Evolutionary conservation across 2,113 vertebrate species (phyloP), one percentile per base, ranked within the genome.

Genomic region (Gulo gulo): DNA sequence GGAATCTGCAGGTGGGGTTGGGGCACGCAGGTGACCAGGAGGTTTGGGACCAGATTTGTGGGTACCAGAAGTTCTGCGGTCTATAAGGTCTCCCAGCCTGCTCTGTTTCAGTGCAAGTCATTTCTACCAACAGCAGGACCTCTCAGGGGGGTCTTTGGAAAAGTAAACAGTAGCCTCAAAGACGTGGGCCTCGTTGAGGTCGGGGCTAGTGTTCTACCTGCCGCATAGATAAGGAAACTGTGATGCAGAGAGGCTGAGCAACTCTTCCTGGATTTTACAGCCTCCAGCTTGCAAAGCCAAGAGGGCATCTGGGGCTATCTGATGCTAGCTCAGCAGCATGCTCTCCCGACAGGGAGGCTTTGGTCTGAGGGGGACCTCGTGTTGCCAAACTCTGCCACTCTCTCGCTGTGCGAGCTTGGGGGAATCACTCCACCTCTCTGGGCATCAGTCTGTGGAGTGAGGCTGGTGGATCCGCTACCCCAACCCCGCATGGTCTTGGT

Each of bases 161-260:
- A 45, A 31, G 21, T 45, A 21, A 74, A 36, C 82, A 65, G 50
- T 15, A 21, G 52, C 36, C 36, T 59, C 59, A 61, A 61, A 61
- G 59, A 11, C 7, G 1, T 20, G 4, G 7, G 52, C 0, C 0
- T 57, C n/a, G n/a, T 67, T 2, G 29, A 59, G 21, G 12, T 39
- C 4, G 50, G 59, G 24, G 26, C 50, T 42, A 2, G 42, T 36
- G 13, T n/a, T 42, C 39, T n/a, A 36, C 13, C n/a, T 39, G 29
- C 23, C 10, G 69, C 34, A 34, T 21, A 89, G 91, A 31, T 82
- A 39, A 61, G 47, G 10, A 61, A 57, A 47, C 11, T 55, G 39
- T 84, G 55, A 45, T 0, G 8, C 42, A 45, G 80, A n/a, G 52
- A 71, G 29, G 26, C 10, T 31, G 78, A 45, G 16, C 63, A 24